A percentile compares a stretch with the other conserved stretches of the same genome.
Evolutionary conservation across 37 sponge, comb jelly and placozoan species (phyloP).

Genomic region (Beroe forskalii): DNA sequence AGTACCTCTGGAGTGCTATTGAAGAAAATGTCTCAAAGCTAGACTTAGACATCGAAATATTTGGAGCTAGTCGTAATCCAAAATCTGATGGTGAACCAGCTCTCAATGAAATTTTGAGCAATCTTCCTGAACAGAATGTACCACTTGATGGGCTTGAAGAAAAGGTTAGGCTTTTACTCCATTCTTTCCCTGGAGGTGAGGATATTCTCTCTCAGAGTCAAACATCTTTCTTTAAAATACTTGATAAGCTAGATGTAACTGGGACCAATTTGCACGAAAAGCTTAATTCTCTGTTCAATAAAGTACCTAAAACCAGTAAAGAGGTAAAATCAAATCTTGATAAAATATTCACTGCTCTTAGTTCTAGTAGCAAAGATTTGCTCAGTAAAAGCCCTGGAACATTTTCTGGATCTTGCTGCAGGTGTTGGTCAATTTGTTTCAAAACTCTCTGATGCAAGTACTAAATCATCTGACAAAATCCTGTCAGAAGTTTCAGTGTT

Average conservation of each 20-base stretch:
- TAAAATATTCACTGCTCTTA: not conserved
- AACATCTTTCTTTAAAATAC: not conserved
- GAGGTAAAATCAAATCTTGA: not conserved
- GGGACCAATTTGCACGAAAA: not conserved
- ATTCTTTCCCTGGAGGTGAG: not conserved
- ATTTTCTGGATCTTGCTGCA: not conserved
- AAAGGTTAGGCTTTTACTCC: not conserved
- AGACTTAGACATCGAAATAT: not conserved
- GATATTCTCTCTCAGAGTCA: not conserved
- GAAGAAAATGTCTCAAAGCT: not conserved
- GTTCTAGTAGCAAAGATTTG: not conserved
- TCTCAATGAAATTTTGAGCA: constrained; percentile 22
- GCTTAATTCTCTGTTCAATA: not conserved
- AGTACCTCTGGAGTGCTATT: constrained; percentile 76
- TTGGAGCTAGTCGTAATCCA: constrained; percentile 52
- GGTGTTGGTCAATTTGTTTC: not conserved
- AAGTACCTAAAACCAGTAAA: not conserved
- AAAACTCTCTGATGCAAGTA: not conserved
- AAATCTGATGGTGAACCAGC: not conserved
- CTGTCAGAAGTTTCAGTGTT: not conserved
- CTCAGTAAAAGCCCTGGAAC: not conserved
- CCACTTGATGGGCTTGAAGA: constrained; percentile 32
- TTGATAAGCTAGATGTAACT: not conserved
- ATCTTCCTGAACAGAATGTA: not conserved
- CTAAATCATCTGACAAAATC: constrained; percentile 11